Evolutionary conservation across 1,140 invertebrate species (phyloP).

Genomic region (Trichogramma pretiosum): DNA sequence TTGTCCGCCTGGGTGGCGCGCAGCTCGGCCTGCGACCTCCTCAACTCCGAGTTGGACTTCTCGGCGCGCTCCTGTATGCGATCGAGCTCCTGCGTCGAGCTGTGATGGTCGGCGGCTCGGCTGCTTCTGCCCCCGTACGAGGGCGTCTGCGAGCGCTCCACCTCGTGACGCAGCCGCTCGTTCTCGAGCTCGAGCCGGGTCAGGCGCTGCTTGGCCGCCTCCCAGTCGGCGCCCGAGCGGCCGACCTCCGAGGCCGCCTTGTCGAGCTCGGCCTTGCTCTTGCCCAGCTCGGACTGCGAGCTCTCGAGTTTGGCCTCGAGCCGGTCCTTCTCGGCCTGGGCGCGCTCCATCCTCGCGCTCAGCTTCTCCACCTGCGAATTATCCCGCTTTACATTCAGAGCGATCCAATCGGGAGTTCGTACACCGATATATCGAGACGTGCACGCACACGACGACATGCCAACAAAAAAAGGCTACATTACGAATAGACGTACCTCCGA

Average conservation of each 20-base stretch:
- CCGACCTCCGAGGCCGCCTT: conserved; percentile 83
- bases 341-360: conserved; percentile 75
- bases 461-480: too few species aligned
- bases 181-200: conserved; percentile 82
- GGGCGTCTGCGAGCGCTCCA: conserved; percentile 68
- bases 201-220: conserved; percentile 76
- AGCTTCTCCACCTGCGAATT: conserved; percentile 81
- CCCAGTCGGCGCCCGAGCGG: conserved; percentile 79
- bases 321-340: conserved; percentile 80
- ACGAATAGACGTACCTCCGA: conserved; percentile 58
- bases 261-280: conserved; percentile 86
- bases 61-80: conserved; percentile 80
- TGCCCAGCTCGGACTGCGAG: conserved; percentile 85
- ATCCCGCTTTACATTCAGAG: too few species aligned
- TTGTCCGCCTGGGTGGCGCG: conserved; percentile 78
- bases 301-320: conserved; percentile 84
- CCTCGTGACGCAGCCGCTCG: conserved; percentile 73
- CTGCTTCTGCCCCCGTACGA: conserved; percentile 64
- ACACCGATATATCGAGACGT: too few species aligned
- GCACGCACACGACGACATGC: too few species aligned
- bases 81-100: conserved; percentile 69
- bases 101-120: too few species aligned
- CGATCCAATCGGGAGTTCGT: too few species aligned
- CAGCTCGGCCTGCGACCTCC: conserved; percentile 76
- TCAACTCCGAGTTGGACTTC: conserved; percentile 71